Evolutionary conservation across 2,113 vertebrate species (phyloP), one percentile per base, ranked within the genome.

Genomic region (Pangasianodon gigas): DNA sequence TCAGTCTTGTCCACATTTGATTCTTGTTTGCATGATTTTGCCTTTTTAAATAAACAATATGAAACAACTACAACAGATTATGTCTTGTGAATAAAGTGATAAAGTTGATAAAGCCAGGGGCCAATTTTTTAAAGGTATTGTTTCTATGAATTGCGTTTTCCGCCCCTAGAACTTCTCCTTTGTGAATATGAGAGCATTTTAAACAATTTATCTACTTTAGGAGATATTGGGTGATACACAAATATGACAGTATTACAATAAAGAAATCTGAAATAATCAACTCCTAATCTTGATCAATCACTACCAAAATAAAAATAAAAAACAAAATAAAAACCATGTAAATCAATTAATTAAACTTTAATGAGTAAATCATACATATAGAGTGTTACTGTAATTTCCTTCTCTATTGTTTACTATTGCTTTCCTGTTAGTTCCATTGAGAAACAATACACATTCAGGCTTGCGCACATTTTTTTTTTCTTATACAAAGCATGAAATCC

Each of bases 11-110:
- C 88, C 85, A 87, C 67, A 60, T 89, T 91, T 69, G 86, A 91
- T 89, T 92, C 91, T 91, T 91, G 92, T 95, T 94, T 96, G 95
- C 95, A 95, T 96, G 95, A 94, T 93, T 92, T 75, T 85, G 60
- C 84, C 80, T 92, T 93, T 93, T 92, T 87, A 88, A 89, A 91
- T 87, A 88, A 92, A 92, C 92, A 92, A 91, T 90, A 87, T 89
- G 93, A 83, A 86, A 92, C 84, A 75, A 93, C 77, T 87, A 91
- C 91, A 84, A 92, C 48, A 88, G 13, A 13, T 92, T 93, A 11
- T n/a, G 79, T 93, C 92, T 95, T 94, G 91, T 93, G 94, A 95
- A 95, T 95, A 95, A 95, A 95, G 86, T 79, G 48, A 71, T 26
- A 74, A 82, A 8, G 77, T 52, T 0, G 77, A 51, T 52, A 48